Conservation (phyloP, 2,888 invertebrate species). For the Dynastes maya region DNA sequence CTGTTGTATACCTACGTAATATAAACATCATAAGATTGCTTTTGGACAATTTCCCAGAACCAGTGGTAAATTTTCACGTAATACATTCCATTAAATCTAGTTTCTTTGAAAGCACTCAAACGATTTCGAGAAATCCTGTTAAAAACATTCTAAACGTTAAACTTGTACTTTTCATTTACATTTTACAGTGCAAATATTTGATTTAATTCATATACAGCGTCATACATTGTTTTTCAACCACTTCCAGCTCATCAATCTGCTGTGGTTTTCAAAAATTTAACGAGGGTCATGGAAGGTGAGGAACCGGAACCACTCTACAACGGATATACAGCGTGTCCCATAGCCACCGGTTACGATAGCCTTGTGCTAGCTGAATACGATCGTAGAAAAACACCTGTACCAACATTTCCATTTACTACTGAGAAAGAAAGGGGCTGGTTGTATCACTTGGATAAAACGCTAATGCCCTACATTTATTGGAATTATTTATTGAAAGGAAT, state of each 20-base stretch:
- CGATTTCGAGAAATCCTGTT: no score
- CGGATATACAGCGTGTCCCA: constrained; percentile 48
- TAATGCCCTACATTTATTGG: constrained; percentile 47
- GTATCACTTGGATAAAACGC: constrained; percentile 6
- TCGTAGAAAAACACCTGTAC: constrained; percentile 8
- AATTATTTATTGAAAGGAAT: constrained; percentile 29
- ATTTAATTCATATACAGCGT: no score
- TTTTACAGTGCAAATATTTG: no score
- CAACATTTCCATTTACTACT: constrained; percentile 39
- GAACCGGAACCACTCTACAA: constrained; percentile 21
- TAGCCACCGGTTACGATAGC: constrained; percentile 43
- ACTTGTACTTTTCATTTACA: no score
- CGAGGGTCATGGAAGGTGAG: constrained; percentile 14
- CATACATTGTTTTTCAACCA: no score
- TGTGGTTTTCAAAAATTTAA: constrained; percentile 36
- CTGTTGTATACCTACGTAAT: no score
- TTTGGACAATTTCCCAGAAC: no score
- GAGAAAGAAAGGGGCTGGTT: constrained; percentile 39
- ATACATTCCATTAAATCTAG: no score
- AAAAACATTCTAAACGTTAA: no score
- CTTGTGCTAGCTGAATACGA: constrained; percentile 44
- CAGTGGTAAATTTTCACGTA: no score
- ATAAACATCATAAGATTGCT: no score
- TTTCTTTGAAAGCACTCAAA: no score
- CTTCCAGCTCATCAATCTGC: constrained; percentile 29